Conservation (phyloP, 2,113 vertebrate genomes). For the Origma solitaria region DNA sequence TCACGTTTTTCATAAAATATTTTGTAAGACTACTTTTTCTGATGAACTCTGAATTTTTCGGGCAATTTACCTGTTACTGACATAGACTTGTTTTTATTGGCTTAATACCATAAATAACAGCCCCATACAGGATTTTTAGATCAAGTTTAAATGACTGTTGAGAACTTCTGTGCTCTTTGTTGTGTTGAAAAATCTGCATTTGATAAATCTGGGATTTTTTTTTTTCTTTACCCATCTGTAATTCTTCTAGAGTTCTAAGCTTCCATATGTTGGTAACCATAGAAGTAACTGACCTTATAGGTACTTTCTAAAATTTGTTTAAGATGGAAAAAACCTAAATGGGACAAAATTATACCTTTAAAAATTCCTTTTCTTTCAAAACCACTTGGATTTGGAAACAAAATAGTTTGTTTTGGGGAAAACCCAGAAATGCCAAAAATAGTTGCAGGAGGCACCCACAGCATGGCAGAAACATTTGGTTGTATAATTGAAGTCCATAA, state of each 20-base stretch:
- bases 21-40: neutral
- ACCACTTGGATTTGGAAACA: neutral
- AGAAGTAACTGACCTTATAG: neutral
- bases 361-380: neutral
- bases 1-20: neutral
- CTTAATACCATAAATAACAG: neutral
- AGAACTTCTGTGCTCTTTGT: neutral
- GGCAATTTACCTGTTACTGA: neutral
- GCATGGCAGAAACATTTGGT: neutral
- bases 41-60: neutral
- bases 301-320: neutral
- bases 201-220: neutral
- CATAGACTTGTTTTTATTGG: neutral
- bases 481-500: neutral
- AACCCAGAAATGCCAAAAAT: neutral
- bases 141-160: neutral
- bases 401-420: neutral
- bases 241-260: neutral
- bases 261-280: neutral
- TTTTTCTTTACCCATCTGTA: neutral
- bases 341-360: neutral
- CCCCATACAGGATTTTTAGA: neutral
- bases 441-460: neutral
- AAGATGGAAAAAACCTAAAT: neutral
- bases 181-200: neutral